Evolutionary conservation across 1,140 invertebrate species (phyloP).

Genomic region (Bilobella aurantiaca): DNA sequence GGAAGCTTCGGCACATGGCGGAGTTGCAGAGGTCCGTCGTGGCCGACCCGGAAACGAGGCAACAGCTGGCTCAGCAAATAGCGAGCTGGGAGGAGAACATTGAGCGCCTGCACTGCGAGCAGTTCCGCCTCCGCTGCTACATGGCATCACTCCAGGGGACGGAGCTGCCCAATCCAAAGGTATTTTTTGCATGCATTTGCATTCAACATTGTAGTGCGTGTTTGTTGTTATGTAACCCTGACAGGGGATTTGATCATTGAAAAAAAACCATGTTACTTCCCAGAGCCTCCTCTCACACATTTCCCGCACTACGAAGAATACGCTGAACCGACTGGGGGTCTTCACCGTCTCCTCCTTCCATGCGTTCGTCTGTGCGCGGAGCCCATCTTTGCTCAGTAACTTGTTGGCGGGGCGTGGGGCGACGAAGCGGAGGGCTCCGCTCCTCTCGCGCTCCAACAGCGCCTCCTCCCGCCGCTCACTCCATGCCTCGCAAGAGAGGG

Average conservation of each 20-base stretch:
- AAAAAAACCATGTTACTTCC: too few relatives aligned
- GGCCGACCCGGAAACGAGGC: neutral
- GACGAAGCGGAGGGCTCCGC: conserved; percentile 41
- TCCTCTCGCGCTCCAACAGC: conserved; percentile 73
- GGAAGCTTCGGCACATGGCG: neutral
- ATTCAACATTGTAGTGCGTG: neutral
- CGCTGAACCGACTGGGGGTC: conserved; percentile 85
- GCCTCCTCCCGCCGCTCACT: conserved; percentile 46
- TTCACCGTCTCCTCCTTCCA: conserved; percentile 97
- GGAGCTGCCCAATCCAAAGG: too few relatives aligned
- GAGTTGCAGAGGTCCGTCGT: neutral
- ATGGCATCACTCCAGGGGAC: too few relatives aligned
- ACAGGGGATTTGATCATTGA: too few relatives aligned
- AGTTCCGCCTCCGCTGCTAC: too few relatives aligned
- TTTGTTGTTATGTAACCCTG: too few relatives aligned
- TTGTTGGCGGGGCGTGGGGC: conserved; percentile 67
- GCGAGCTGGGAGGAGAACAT: too few relatives aligned
- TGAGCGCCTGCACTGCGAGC: too few relatives aligned
- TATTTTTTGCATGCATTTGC: neutral
- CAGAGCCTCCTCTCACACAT: conserved; percentile 91
- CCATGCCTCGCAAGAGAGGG: conserved; percentile 58
- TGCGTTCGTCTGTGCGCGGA: conserved; percentile 89
- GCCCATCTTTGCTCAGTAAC: conserved; percentile 82
- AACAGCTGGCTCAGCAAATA: neutral
- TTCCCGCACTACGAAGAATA: conserved; percentile 85